A percentile compares a stretch with the other conserved stretches of the same genome.
These are phyloP conservation scores for Corydoras sp. DNA, from an alignment of 2,113 vertebrate genomes.

Conservation along the genomic window DNA sequence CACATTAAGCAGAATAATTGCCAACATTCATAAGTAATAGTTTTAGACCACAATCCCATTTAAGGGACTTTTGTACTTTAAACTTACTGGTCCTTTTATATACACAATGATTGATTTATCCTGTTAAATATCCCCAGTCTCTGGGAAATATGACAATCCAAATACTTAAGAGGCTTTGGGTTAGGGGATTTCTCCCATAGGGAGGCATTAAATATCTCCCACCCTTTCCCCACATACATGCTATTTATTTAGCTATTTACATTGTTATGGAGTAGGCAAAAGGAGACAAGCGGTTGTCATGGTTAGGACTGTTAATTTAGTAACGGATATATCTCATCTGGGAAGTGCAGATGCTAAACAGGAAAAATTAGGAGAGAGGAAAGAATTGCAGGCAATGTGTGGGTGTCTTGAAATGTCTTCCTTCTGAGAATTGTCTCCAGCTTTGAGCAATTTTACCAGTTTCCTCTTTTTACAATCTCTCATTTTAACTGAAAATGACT, in stretches of 20 bases:
- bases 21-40: conserved; percentile 21
- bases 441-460: neutral
- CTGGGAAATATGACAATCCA: conserved; percentile 31
- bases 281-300: conserved; percentile 24
- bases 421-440: neutral
- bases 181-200: conserved; percentile 1
- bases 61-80: neutral
- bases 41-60: conserved; percentile 26
- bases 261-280: conserved; percentile 12
- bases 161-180: conserved; percentile 6
- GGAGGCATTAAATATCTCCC: neutral
- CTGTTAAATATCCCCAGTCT: conserved; percentile 26
- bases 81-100: too few relatives aligned
- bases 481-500: neutral
- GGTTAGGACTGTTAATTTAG: conserved; percentile 33
- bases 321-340: conserved; percentile 39
- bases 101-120: conserved; percentile 25
- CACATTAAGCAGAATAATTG: neutral
- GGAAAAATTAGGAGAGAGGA: conserved; percentile 20
- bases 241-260: conserved; percentile 33
- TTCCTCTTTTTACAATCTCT: neutral
- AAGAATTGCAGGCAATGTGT: neutral
- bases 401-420: conserved; percentile 37
- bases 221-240: conserved; percentile 1
- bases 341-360: conserved; percentile 50